Percentiles rank a stretch among this genome's conserved stretches.
These are phyloP conservation scores for Amyelois transitella DNA, from an alignment of 1,140 invertebrate species.

Conservation along the genomic window DNA sequence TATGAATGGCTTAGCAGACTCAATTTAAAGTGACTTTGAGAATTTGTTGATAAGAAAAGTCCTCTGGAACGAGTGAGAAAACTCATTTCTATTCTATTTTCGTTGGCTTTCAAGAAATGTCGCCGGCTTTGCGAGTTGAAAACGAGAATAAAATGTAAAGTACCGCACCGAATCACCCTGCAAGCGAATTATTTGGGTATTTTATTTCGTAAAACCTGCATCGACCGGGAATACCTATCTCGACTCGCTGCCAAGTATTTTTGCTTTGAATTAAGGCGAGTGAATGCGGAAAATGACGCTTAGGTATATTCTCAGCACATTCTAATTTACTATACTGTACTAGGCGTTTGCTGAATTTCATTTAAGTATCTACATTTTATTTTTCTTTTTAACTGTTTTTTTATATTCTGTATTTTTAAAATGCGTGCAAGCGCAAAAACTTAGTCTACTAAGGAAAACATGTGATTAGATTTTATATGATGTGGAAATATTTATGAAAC, in stretches of 20 bases:
- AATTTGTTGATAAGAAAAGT: not conserved
- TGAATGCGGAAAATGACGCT: not conserved
- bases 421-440: no score
- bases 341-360: no score
- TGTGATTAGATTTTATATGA: no score
- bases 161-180: slow-evolving; percentile 2
- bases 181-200: slow-evolving; percentile 2
- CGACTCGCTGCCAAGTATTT: slow-evolving; percentile 16
- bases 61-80: not conserved
- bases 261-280: slow-evolving; percentile 13
- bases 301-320: not conserved
- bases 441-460: no score
- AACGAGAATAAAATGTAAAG: slow-evolving; percentile 5
- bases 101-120: slow-evolving; percentile 2
- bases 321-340: not conserved
- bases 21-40: not conserved
- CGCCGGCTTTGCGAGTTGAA: slow-evolving; percentile 1
- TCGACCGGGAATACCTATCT: slow-evolving; percentile 3
- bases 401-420: no score
- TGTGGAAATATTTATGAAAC: no score
- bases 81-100: slow-evolving; percentile 3
- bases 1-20: not conserved
- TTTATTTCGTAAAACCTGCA: slow-evolving; percentile 4
- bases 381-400: no score
- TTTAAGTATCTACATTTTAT: no score